Percentiles rank a stretch among this genome's conserved stretches.
Evolutionary conservation across 2,113 vertebrate genomes (phyloP).

Genomic region (Grammomys dolichurus): DNA sequence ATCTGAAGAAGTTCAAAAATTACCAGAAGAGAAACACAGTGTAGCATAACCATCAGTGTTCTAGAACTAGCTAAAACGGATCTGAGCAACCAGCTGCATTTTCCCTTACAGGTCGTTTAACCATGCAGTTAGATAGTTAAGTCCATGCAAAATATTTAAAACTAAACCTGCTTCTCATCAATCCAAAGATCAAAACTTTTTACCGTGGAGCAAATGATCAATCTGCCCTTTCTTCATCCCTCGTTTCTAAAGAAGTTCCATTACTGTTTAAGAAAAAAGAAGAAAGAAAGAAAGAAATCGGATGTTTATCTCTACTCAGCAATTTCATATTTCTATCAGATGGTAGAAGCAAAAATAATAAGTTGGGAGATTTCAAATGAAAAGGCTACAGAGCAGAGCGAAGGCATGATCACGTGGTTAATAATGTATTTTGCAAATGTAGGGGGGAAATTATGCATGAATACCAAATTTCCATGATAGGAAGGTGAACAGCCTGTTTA

Average conservation of each 20-base stretch:
- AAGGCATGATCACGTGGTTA: constrained; percentile 78
- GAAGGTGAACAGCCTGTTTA: constrained; percentile 83
- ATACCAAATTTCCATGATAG: constrained; percentile 82
- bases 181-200: constrained; percentile 85
- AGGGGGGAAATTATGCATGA: constrained; percentile 77
- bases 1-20: constrained; percentile 84
- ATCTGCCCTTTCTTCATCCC: constrained; percentile 66
- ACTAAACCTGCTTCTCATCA: constrained; percentile 87
- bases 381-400: constrained; percentile 77
- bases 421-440: constrained; percentile 84
- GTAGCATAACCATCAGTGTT: constrained; percentile 81
- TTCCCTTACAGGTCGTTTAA: constrained; percentile 88
- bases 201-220: constrained; percentile 85
- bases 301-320: constrained; percentile 87
- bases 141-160: constrained; percentile 88
- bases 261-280: neutral
- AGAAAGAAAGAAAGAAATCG: constrained; percentile 43
- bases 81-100: constrained; percentile 76
- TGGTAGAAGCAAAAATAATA: constrained; percentile 80
- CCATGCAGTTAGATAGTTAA: constrained; percentile 88
- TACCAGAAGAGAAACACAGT: constrained; percentile 84
- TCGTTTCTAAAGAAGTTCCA: neutral
- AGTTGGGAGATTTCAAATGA: constrained; percentile 83
- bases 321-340: constrained; percentile 85
- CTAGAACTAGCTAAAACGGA: constrained; percentile 86